These are phyloP conservation scores for Phoronis australis DNA, from an alignment of 2,888 invertebrate species.

Conservation along the genomic window DNA sequence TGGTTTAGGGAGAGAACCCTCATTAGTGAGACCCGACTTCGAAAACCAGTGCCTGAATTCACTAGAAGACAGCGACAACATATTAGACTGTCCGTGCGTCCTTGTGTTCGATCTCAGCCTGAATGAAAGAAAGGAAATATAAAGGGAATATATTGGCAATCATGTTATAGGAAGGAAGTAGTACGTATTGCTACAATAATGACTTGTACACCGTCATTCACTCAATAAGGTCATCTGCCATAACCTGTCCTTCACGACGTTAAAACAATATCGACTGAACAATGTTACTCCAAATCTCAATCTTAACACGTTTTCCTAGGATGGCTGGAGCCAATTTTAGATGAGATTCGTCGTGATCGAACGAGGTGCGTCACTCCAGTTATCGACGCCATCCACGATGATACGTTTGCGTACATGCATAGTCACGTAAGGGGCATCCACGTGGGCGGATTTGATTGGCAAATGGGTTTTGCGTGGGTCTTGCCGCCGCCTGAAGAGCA, in stretches of 20 bases:
- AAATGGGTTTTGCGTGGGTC: slow-evolving; percentile 86
- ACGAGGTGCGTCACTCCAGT: slow-evolving; percentile 22
- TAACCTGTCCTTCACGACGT: neutral
- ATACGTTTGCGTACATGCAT: slow-evolving; percentile 18
- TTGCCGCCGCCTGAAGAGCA: too few species aligned
- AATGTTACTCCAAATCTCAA: neutral
- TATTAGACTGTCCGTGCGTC: too few species aligned
- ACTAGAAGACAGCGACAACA: too few species aligned
- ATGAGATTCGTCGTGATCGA: slow-evolving; percentile 8
- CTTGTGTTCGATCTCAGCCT: too few species aligned
- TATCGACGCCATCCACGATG: slow-evolving; percentile 21
- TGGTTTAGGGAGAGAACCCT: too few species aligned
- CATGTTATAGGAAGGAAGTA: too few species aligned
- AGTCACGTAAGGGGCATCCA: slow-evolving; percentile 18
- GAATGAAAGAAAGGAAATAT: too few species aligned
- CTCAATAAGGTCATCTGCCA: neutral
- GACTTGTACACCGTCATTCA: neutral
- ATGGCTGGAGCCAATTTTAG: slow-evolving; percentile 24
- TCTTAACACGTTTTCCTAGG: slow-evolving; percentile 3
- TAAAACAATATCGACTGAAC: neutral
- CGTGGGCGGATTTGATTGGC: slow-evolving; percentile 63
- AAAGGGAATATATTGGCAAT: too few species aligned
- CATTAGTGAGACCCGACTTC: too few species aligned
- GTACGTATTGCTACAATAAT: neutral
- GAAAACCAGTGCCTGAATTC: too few species aligned